These are phyloP conservation scores for Subacronicta megacephala DNA, from an alignment of 2,888 invertebrate genomes.

Conservation along the genomic window DNA sequence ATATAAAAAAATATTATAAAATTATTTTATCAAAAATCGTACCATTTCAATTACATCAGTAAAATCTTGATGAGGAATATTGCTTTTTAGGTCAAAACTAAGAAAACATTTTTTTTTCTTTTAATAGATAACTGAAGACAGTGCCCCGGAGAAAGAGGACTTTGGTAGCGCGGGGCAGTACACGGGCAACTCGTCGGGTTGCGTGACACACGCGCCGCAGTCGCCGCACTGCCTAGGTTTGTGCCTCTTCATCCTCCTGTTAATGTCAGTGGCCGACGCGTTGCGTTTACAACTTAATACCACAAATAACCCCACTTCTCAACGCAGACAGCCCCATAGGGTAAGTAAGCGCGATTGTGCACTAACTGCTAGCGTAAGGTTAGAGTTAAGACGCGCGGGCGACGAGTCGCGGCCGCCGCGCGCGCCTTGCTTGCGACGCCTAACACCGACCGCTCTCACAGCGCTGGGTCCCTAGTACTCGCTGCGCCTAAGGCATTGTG, in stretches of 20 bases:
- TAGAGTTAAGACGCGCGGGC: conserved; percentile 58
- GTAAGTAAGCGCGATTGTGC: conserved; percentile 76
- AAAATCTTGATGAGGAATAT: conserved; percentile 2
- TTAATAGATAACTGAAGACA: conserved; percentile 83
- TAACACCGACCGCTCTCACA: conserved; percentile 38
- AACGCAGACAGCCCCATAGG: conserved; percentile 72
- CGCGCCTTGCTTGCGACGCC: conserved; percentile 74
- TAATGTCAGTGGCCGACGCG: conserved; percentile 74
- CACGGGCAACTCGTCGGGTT: conserved; percentile 71
- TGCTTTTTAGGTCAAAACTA: no score
- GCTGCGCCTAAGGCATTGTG: conserved; percentile 69
- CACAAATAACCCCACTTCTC: conserved; percentile 23
- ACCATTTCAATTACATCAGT: conserved; percentile 6
- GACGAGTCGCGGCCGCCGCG: conserved; percentile 69
- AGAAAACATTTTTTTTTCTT: conserved; percentile 34
- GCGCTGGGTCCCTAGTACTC: conserved; percentile 67
- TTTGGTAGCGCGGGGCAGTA: conserved; percentile 64
- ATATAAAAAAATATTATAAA: neutral
- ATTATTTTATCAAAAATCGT: neutral
- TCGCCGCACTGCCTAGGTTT: conserved; percentile 87
- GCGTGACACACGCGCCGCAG: conserved; percentile 75
- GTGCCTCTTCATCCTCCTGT: conserved; percentile 82
- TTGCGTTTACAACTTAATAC: conserved; percentile 45
- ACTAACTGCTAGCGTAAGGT: conserved; percentile 82
- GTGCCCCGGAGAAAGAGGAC: conserved; percentile 63